Percentiles rank a stretch among this genome's conserved stretches.
phyloP scores from a whole-genome alignment of 2,797 vertebrate species.

The Micropoecilia bifurca region DNA sequence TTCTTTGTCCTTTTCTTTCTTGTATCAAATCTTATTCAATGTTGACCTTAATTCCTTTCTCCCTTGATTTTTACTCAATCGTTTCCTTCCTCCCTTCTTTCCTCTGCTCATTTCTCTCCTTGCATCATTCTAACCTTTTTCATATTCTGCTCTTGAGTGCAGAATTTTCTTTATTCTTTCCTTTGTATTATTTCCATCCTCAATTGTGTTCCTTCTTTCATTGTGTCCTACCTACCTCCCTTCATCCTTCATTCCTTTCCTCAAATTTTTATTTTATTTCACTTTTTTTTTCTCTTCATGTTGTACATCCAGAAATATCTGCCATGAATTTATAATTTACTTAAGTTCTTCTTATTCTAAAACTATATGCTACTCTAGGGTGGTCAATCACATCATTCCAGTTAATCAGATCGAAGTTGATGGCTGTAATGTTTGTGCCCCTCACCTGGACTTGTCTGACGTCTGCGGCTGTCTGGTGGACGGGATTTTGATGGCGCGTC shows the following conservation, averaged over 20 bases:
- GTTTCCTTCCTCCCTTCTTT: background rate
- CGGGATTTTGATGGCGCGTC: constrained; percentile 89
- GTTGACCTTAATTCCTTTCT: background rate
- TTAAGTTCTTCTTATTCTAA: background rate
- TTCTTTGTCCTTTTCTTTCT: background rate
- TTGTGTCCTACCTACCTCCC: background rate
- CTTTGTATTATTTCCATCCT: background rate
- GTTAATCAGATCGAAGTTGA: background rate
- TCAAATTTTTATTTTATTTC: background rate
- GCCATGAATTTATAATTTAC: background rate
- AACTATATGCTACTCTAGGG: background rate
- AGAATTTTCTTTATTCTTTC: background rate
- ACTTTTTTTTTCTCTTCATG: background rate
- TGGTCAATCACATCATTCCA: background rate
- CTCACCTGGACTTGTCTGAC: constrained; percentile 89
- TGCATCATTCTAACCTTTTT: background rate
- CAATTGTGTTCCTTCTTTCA: background rate
- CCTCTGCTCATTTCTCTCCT: background rate
- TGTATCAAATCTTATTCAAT: background rate
- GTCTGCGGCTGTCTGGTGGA: constrained; percentile 83
- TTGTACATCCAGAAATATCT: background rate
- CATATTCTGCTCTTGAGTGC: background rate
- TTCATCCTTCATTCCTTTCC: background rate
- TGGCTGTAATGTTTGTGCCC: background rate
- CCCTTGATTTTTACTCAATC: background rate